Evolutionary conservation across 2,888 invertebrate genomes (phyloP), one percentile per base, ranked within the genome.

Genomic region (Apamea sordens): DNA sequence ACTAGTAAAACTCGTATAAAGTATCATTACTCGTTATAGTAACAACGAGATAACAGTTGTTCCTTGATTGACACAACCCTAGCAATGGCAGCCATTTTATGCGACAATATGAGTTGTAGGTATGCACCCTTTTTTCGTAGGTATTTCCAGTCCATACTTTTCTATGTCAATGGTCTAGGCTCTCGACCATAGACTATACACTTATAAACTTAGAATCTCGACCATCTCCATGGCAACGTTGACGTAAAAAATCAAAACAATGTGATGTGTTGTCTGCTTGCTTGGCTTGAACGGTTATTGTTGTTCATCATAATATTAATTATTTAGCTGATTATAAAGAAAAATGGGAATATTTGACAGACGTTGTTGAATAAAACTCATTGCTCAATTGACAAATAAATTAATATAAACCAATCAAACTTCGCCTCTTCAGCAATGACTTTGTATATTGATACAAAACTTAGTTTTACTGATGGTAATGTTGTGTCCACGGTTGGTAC

Each of bases 391-490:
- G 21, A 32, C 15, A 59, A 56, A 56, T 61, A 36, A 21, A 32
- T 56, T 50, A 24, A 32, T 47, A 47, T 28, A 70, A 32, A 59
- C 41, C 8, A 15, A 24, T 82, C 11, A 41, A 50, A 61, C 11
- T 56, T 6, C 18, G 15, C 24, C 32, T 50, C 18, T n/a, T 59
- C 24, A 56, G 61, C 61, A 76, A 99, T 99, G 98, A 98, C 98
- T 73, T 94, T 98, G 47, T 98, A 98, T 91, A 98, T 98, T 92
- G 99, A 99, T 94, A 98, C 98, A 80, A 98, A 98, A 90, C 98
- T 98, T n/a, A 98, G 97, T 95, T 98, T 98, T 94, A 96, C 97
- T 68, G 98, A 98, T 92, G 94, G 95, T 73, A 98, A 98, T 92
- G 98, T 98, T n/a, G 98, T 98, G 73, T 98, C 98, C 85, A 98